Percentiles rank a stretch among this genome's conserved stretches.
Conservation (phyloP, 2,888 invertebrate species). For the Cloeon dipterum region DNA sequence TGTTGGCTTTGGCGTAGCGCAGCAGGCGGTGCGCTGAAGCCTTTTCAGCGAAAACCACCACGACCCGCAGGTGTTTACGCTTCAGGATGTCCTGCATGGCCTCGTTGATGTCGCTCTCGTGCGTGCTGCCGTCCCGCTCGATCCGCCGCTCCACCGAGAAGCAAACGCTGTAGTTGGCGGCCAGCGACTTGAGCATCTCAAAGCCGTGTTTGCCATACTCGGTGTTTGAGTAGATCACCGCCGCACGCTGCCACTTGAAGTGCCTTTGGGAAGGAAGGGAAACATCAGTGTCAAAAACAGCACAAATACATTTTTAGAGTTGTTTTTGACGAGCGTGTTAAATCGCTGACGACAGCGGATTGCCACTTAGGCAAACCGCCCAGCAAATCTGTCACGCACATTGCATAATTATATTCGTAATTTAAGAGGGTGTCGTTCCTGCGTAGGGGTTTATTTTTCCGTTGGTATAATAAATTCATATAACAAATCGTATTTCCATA, state of each 20-base stretch:
- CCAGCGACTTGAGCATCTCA: conserved; percentile 20
- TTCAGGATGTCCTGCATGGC: conserved; percentile 19
- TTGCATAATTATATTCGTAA: no score
- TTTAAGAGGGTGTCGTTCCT: no score
- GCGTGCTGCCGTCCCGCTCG: conserved; percentile 19
- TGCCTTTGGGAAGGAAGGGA: no score
- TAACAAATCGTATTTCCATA: no score
- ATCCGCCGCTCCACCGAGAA: conserved; percentile 23
- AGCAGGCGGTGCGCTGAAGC: conserved; percentile 20
- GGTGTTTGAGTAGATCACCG: conserved; percentile 27
- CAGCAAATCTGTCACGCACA: no score
- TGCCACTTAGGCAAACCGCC: no score
- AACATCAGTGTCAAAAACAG: no score
- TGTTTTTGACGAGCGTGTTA: no score
- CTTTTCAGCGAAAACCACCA: conserved; percentile 25
- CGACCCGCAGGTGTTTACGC: conserved; percentile 23
- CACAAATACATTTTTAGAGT: no score
- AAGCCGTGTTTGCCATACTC: conserved; percentile 28
- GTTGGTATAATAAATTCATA: no score
- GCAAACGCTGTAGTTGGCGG: conserved; percentile 23
- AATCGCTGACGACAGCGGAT: no score
- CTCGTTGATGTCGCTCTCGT: conserved; percentile 18
- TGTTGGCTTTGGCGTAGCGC: conserved; percentile 18
- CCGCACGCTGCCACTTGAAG: conserved; percentile 28
- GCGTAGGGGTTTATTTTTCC: no score